These are phyloP conservation scores for Chaetorhynchus papuensis DNA, from an alignment of 2,113 vertebrate genomes.

Conservation along the genomic window DNA sequence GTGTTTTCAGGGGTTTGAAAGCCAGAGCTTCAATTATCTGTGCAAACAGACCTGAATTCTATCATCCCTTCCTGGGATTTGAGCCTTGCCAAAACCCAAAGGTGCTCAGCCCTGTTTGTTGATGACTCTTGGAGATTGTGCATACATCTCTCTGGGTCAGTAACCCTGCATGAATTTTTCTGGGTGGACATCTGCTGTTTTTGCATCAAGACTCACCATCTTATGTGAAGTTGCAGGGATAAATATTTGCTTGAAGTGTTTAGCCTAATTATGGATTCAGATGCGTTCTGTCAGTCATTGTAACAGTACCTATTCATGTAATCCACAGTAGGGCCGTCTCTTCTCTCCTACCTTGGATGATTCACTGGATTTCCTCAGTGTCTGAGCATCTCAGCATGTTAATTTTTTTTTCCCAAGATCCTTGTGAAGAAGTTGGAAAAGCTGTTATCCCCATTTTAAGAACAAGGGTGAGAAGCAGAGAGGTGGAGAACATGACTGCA, in stretches of 20 bases:
- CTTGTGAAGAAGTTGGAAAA: not conserved
- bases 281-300: not conserved
- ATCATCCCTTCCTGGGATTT: not conserved
- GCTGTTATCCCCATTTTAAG: not conserved
- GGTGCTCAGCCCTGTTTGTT: not conserved
- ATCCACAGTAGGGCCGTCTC: not conserved
- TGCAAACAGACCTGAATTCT: not conserved
- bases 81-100: not conserved
- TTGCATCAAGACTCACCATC: not conserved
- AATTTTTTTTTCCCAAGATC: not conserved
- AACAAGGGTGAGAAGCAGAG: not conserved
- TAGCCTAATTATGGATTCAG: not conserved
- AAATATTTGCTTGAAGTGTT: not conserved
- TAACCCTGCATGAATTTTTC: not conserved
- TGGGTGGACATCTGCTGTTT: not conserved
- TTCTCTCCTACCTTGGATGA: not conserved
- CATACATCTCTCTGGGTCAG: not conserved
- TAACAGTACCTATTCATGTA: not conserved
- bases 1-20: not conserved
- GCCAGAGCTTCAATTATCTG: not conserved
- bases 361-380: not conserved
- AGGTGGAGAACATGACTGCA: not conserved
- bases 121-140: not conserved
- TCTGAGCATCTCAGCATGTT: not conserved
- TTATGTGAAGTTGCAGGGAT: not conserved